Conservation (phyloP, 2,113 vertebrate species). For the Sus scrofa region DNA sequence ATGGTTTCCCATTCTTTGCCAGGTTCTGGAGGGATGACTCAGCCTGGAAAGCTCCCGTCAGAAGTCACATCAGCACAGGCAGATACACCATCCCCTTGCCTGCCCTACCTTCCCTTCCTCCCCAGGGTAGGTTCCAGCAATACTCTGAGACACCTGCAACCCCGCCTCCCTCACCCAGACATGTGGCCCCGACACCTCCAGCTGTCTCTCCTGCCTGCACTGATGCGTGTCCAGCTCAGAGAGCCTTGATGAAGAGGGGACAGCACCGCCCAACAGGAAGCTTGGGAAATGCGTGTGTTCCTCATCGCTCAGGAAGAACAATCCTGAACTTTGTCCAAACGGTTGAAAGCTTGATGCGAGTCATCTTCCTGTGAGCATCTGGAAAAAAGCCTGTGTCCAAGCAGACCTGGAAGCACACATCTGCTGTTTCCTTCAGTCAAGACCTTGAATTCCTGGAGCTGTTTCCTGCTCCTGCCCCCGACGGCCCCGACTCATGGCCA, state of each 20-base stretch:
- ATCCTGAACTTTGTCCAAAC: constrained; percentile 75
- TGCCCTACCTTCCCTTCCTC: background rate
- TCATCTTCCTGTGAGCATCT: constrained; percentile 81
- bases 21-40: background rate
- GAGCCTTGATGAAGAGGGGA: background rate
- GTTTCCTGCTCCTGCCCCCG: background rate
- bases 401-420: constrained; percentile 73
- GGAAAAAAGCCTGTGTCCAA: constrained; percentile 70
- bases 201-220: background rate
- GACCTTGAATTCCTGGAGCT: constrained; percentile 72
- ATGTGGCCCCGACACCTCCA: no score
- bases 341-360: constrained; percentile 76
- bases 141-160: background rate
- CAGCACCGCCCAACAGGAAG: background rate
- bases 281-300: background rate
- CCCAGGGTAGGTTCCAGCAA: background rate
- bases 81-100: background rate
- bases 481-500: constrained; percentile 27
- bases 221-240: background rate
- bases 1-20: background rate
- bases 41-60: background rate
- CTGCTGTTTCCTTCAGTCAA: constrained; percentile 79
- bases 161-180: no score
- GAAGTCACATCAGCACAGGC: background rate
- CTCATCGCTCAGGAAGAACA: constrained; percentile 49